Evolutionary conservation across 2,888 invertebrate genomes (phyloP).

Genomic region (Physocephala rufipes): DNA sequence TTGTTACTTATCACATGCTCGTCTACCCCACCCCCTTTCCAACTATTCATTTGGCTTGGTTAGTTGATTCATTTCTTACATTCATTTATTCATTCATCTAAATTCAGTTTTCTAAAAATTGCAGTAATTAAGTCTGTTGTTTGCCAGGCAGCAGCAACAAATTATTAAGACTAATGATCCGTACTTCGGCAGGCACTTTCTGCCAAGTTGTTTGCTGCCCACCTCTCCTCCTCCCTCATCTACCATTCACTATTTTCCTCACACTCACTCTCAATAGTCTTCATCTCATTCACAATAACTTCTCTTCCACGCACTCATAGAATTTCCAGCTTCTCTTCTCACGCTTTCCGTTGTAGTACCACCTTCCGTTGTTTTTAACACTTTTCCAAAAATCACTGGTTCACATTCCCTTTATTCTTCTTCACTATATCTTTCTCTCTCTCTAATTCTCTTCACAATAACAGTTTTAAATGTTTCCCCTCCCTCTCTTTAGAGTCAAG

Average conservation of each 20-base stretch:
- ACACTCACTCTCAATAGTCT: no score
- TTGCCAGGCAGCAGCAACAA: slow-evolving; percentile 3
- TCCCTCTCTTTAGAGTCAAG: not conserved
- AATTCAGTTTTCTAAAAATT: slow-evolving; percentile 10
- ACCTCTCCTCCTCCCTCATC: not conserved
- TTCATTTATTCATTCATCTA: not conserved
- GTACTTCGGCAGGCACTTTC: not conserved
- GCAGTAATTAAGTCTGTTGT: slow-evolving; percentile 28
- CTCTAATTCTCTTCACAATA: no score
- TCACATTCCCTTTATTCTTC: no score
- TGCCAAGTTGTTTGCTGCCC: not conserved
- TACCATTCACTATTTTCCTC: no score
- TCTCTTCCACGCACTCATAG: no score
- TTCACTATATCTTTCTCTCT: no score
- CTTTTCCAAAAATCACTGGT: no score
- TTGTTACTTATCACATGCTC: not conserved
- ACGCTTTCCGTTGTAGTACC: no score
- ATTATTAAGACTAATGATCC: slow-evolving; percentile 34
- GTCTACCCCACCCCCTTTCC: not conserved
- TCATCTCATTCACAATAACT: no score
- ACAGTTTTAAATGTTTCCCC: no score
- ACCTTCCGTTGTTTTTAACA: no score
- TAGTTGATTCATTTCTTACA: not conserved
- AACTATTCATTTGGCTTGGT: not conserved
- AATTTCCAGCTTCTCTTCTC: no score